Conservation (phyloP, 2,113 vertebrate species). For the Trinectes maculatus region DNA sequence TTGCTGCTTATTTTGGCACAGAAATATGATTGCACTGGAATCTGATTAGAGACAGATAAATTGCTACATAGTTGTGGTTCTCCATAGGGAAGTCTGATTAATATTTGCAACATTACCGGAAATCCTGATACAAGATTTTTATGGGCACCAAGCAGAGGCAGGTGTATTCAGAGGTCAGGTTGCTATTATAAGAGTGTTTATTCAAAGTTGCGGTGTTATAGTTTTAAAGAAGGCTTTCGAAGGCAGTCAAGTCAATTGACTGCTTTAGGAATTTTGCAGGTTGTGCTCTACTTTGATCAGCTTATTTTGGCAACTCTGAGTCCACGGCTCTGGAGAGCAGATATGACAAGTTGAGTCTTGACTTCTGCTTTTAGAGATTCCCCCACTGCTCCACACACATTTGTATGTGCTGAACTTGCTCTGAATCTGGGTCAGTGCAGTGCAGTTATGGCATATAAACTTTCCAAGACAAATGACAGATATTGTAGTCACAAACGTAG, state of each 20-base stretch:
- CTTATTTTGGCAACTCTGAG: conserved; percentile 47
- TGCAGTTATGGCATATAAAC: conserved; percentile 59
- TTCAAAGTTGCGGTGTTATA: conserved; percentile 21
- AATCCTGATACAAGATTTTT: not conserved
- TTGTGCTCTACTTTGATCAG: conserved; percentile 58
- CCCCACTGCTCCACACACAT: conserved; percentile 11
- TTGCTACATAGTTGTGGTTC: not conserved
- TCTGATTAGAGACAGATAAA: conserved; percentile 10
- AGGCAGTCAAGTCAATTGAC: conserved; percentile 17
- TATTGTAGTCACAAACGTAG: conserved; percentile 52
- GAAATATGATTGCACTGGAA: not conserved
- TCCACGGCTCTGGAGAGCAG: conserved; percentile 50
- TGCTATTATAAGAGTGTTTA: not conserved
- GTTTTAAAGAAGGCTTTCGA: conserved; percentile 34
- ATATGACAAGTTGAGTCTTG: conserved; percentile 64
- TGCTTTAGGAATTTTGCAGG: conserved; percentile 55
- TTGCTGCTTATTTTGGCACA: conserved; percentile 11
- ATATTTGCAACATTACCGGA: too few species aligned
- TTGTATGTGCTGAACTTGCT: conserved; percentile 53
- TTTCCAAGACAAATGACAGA: conserved; percentile 60
- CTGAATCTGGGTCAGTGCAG: conserved; percentile 68
- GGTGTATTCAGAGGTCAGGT: conserved; percentile 15
- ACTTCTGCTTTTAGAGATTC: conserved; percentile 62
- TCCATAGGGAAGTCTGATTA: not conserved
- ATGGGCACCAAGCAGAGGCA: not conserved